Evolutionary conservation across 2,797 vertebrate species (phyloP), one percentile per base, ranked within the genome.

Genomic region (Varecia variegata): DNA sequence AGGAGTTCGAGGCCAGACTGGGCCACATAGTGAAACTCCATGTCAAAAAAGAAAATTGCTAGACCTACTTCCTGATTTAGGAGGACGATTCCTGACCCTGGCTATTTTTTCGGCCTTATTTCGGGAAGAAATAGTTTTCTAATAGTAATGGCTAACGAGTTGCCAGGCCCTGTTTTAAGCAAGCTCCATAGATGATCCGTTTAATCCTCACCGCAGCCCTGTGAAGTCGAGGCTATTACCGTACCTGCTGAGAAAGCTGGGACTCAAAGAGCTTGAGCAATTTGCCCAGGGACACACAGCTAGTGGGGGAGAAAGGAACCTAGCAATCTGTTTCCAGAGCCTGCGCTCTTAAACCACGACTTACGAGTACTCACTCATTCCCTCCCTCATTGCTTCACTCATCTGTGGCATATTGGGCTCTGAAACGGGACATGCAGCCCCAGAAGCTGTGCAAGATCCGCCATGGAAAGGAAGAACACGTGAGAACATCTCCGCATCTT

Each of bases 91-190:
- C 56, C 76, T 74, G 35, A 32, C 18, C 25, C 74, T 27, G 65
- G 65, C 52, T 38, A 23, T 35, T 17, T 70, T 76, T 40, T 56
- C 38, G 71, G 14, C 56, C 32, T 71, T 27, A 35, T 38, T 79
- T 88, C 10, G 8, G 80, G 27, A 87, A 52, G 70, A 94, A 76
- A 81, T 58, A 27, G 67, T 30, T 65, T 83, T 62, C 68, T 43
- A 71, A 20, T 15, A n/a, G 52, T 12, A 52, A 12, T 8, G 47
- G 27, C 45, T 6, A 60, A 27, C 40, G 38, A 71, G 20, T 58
- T 15, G 30, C 38, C 45, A 58, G 62, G 21, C 38, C 30, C n/a
- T 67, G 45, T 54, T 45, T 21, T 71, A 52, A 77, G 68, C 54
- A 52, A 10, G 62, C 52, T n/a, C 17, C 11, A 21, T 3, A 47